Base-by-base conservation (phyloP, 1,140 invertebrate genomes). In the Tetragnatha versicolor region DNA sequence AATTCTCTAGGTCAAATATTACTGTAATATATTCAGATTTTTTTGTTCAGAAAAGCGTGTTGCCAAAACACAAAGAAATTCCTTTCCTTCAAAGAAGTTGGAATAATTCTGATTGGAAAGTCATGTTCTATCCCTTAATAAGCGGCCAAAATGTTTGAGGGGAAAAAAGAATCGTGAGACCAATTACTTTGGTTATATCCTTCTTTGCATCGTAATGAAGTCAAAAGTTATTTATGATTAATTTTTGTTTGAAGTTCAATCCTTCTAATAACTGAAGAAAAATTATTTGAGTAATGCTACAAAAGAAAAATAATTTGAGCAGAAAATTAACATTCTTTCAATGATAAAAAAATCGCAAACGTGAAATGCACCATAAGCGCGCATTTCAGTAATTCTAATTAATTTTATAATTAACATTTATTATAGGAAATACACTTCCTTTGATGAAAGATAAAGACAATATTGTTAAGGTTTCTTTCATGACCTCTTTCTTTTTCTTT, bases 381-480 rank as follows among this genome's bases (percentile, higher is more conserved):
- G 20, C 22, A 39, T 63, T 60, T 3, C 27, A 25, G 22, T 42
- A 63, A 39, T 39, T 39, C 60, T 42, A 63, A 63, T 63, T 63
- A 63, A 63, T 63, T 33, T 63, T 39, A 37, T 63, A 63, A 63
- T 63, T 63, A 63, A 37, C 60, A 63, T 63, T 63, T 42, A 63
- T 63, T 63, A 58, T 63, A 42, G 25, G 35, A 63, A 63, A 63
- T 27, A 42, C 17, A 9, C 37, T 63, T 63, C 33, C 37, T 39
- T 39, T 39, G 22, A 63, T 63, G 37, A 22, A 63, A 63, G n/a
- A 39, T 63, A 63, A 63, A 63, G 37, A 25, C 37, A 63, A 63
- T 37, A 39, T 42, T 63, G 29, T 58, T 35, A 58, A 7, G 12
- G 31, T 58, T 53, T 53, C 27, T 58, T 6, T 58, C 7, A 58